A percentile compares a stretch with the other conserved stretches of the same genome.
Evolutionary conservation across 2,113 vertebrate species (phyloP).

Genomic region (Miniopterus natalensis): DNA sequence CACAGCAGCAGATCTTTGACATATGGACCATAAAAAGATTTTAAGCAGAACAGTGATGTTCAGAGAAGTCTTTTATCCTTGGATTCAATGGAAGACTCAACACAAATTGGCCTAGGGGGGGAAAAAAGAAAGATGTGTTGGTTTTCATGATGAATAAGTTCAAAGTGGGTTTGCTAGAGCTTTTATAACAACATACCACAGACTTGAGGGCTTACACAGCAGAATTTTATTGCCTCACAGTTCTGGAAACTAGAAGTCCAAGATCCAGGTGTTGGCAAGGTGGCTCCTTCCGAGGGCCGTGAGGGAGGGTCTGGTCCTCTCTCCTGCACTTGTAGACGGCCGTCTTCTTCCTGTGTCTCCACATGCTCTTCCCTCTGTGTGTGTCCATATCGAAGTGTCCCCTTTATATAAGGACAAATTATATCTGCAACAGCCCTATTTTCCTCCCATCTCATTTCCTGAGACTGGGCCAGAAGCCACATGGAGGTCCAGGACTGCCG

Average conservation of each 20-base stretch:
- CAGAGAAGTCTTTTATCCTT: neutral
- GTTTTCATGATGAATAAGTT: neutral
- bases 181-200: fast-evolving
- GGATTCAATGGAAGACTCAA: neutral
- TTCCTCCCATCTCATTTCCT: neutral
- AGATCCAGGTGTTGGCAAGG: neutral
- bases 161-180: fast-evolving
- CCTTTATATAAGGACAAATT: neutral
- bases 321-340: fast-evolving
- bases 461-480: fast-evolving
- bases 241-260: neutral
- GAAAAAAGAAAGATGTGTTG: fast-evolving
- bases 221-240: fast-evolving
- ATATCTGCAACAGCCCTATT: too few relatives aligned
- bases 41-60: neutral
- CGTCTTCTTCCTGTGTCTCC: fast-evolving
- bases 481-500: fast-evolving
- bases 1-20: too few relatives aligned
- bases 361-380: fast-evolving
- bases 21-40: neutral
- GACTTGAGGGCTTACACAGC: neutral
- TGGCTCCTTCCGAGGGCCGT: fast-evolving
- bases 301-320: neutral
- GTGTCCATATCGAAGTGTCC: fast-evolving
- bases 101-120: neutral